Conservation (phyloP, 1,140 invertebrate species). For the Drosophila micromelanica region DNA sequence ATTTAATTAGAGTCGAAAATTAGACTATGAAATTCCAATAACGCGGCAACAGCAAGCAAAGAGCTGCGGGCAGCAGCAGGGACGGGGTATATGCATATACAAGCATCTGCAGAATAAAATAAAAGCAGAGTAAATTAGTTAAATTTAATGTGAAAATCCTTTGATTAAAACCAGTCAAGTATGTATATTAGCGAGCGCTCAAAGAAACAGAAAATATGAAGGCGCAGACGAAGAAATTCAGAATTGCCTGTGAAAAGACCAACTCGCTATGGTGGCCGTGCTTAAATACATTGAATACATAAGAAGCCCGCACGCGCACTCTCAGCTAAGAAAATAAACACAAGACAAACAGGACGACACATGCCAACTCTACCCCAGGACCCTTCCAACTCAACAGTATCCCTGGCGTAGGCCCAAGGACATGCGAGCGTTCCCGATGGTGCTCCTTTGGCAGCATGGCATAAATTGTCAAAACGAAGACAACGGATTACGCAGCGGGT, state of each 20-base stretch:
- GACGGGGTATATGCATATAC: background rate
- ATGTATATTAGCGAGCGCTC: conserved; percentile 23
- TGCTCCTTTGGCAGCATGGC: conserved; percentile 29
- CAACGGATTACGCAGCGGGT: conserved; percentile 63
- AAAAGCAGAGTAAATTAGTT: conserved; percentile 66
- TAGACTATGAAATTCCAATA: conserved; percentile 78
- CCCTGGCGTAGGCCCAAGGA: conserved; percentile 21
- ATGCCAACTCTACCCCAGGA: conserved; percentile 21
- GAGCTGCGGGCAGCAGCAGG: background rate
- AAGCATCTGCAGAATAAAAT: conserved; percentile 43
- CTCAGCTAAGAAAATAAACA: conserved; percentile 56
- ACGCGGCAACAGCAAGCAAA: conserved; percentile 11
- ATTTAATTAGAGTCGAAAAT: conserved; percentile 74
- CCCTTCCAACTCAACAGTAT: background rate
- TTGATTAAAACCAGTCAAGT: conserved; percentile 70
- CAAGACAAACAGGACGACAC: conserved; percentile 69
- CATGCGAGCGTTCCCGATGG: conserved; percentile 19
- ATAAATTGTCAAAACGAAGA: conserved; percentile 77
- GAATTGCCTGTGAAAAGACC: background rate
- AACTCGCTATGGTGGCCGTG: conserved; percentile 9
- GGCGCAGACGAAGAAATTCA: background rate
- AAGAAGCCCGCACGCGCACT: conserved; percentile 39
- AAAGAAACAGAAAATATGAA: background rate
- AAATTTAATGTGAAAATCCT: conserved; percentile 71
- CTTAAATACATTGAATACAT: conserved; percentile 76